Conservation (phyloP, 2,797 vertebrate species). For the Darevskia nairensis region DNA sequence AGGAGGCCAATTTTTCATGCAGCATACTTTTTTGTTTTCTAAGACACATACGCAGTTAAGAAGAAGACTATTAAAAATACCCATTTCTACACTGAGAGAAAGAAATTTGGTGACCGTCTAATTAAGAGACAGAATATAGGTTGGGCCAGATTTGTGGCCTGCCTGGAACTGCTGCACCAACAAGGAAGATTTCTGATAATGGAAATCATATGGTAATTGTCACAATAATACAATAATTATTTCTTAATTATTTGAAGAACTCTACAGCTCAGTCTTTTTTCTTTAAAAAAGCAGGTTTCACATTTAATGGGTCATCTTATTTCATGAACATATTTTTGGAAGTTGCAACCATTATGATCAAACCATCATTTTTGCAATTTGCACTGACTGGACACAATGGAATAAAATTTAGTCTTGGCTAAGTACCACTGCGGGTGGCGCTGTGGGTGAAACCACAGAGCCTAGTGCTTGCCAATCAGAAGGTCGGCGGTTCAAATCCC, state of each 20-base stretch:
- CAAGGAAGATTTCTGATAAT: neutral
- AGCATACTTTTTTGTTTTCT: fast-evolving
- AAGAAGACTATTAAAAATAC: fast-evolving
- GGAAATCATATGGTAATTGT: no score
- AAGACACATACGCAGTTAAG: neutral
- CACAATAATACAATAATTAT: no score
- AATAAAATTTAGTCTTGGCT: no score
- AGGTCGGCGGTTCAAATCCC: no score
- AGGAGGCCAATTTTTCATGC: neutral
- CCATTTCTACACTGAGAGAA: neutral
- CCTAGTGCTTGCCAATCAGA: no score
- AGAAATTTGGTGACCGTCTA: neutral
- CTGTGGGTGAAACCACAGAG: no score
- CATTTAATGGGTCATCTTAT: conserved; percentile 60
- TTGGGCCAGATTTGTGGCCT: no score
- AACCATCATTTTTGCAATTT: conserved; percentile 21
- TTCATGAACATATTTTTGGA: conserved; percentile 62
- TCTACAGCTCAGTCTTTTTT: conserved; percentile 54
- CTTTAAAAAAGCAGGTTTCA: conserved; percentile 61
- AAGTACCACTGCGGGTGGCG: no score
- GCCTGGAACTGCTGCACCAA: conserved; percentile 20
- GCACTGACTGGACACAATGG: neutral
- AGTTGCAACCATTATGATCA: conserved; percentile 56
- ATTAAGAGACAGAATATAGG: neutral
- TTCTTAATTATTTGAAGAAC: no score